Percentiles rank a stretch among this genome's conserved stretches.
Conservation (phyloP, 2,888 invertebrate genomes). For the Danaus chrysippus region DNA sequence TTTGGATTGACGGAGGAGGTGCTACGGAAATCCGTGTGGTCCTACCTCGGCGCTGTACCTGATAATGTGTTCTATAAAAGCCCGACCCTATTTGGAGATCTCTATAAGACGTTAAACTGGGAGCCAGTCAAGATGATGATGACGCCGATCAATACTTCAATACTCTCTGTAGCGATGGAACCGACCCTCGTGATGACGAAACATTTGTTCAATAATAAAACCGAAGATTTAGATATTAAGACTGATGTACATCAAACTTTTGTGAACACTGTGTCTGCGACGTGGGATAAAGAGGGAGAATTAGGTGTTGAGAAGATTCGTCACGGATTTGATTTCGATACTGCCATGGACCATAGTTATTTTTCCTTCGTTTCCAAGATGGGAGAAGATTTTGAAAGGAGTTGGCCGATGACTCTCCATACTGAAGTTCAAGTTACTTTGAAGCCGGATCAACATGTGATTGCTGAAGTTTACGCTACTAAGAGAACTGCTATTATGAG, state of each 20-base stretch:
- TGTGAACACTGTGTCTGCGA: conserved; percentile 35
- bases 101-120: conserved; percentile 45
- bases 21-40: conserved; percentile 37
- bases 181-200: conserved; percentile 34
- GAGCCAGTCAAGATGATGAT: conserved; percentile 24
- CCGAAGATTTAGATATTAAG: conserved; percentile 34
- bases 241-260: conserved; percentile 36
- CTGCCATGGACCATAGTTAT: conserved; percentile 12
- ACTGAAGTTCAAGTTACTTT: conserved; percentile 35
- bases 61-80: conserved; percentile 40
- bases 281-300: conserved; percentile 37
- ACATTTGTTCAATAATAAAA: conserved; percentile 36
- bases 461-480: conserved; percentile 38
- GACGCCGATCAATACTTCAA: conserved; percentile 34
- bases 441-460: conserved; percentile 38
- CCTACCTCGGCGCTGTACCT: conserved; percentile 40
- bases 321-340: conserved; percentile 14
- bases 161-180: conserved; percentile 33
- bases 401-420: conserved; percentile 32
- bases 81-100: conserved; percentile 52
- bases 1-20: conserved; percentile 42
- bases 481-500: conserved; percentile 38
- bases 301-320: conserved; percentile 30
- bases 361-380: conserved; percentile 35
- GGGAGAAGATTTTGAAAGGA: conserved; percentile 30